Conservation (phyloP, 2,888 invertebrate genomes). For the Oeneis ivallda region DNA sequence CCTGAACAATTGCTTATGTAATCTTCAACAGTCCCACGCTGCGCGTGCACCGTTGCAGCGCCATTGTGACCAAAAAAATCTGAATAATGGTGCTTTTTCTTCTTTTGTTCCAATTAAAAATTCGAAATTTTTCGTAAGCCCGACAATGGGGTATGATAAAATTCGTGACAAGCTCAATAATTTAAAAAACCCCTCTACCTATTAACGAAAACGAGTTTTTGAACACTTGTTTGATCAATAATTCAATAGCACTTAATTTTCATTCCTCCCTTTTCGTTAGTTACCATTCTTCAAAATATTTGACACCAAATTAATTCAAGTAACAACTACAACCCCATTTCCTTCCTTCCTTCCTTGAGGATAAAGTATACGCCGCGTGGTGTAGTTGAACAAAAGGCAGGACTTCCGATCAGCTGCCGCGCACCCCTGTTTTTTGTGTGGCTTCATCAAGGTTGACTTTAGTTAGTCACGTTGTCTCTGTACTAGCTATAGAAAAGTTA, state of each 20-base stretch:
- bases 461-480: conserved; percentile 46
- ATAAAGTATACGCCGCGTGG: conserved; percentile 58
- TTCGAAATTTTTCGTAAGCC: conserved; percentile 65
- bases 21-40: conserved; percentile 77
- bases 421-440: conserved; percentile 69
- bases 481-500: neutral
- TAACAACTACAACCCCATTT: conserved; percentile 39
- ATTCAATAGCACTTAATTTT: neutral
- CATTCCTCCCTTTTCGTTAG: neutral
- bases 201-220: neutral
- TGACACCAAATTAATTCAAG: conserved; percentile 17
- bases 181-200: conserved; percentile 28
- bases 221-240: neutral
- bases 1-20: conserved; percentile 70
- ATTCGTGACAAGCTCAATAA: conserved; percentile 49
- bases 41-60: conserved; percentile 69
- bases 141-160: conserved; percentile 60
- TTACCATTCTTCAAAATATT: neutral
- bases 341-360: conserved; percentile 68
- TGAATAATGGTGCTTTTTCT: conserved; percentile 73
- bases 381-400: conserved; percentile 74
- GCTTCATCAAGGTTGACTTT: conserved; percentile 75
- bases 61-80: conserved; percentile 71
- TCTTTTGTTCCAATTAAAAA: conserved; percentile 70
- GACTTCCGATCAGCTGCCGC: conserved; percentile 81